Evolutionary conservation across 2,888 invertebrate genomes (phyloP).

Genomic region (Perizoma affinitatum): DNA sequence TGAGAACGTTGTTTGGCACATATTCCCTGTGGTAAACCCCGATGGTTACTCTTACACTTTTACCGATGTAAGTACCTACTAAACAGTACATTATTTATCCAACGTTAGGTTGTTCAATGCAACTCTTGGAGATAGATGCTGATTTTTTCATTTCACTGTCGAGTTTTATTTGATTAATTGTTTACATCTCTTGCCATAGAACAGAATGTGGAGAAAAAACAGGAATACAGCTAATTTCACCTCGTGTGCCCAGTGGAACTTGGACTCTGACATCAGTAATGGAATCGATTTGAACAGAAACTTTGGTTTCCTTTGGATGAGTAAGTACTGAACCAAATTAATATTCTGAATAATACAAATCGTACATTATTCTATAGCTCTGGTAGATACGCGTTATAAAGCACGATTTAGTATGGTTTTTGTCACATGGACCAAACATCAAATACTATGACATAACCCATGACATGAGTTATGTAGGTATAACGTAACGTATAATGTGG

Average conservation of each 20-base stretch:
- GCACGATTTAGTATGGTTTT: too few relatives aligned
- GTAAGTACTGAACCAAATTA: conserved; percentile 48
- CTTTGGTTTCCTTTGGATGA: conserved; percentile 66
- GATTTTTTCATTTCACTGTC: too few relatives aligned
- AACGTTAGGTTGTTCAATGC: too few relatives aligned
- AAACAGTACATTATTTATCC: not conserved
- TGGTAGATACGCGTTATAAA: too few relatives aligned
- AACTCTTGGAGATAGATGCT: too few relatives aligned
- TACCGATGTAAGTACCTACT: conserved; percentile 78
- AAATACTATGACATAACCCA: too few relatives aligned
- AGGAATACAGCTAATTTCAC: conserved; percentile 53
- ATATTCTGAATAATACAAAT: not conserved
- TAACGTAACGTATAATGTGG: too few relatives aligned
- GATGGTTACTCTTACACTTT: conserved; percentile 89
- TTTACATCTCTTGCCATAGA: conserved; percentile 65
- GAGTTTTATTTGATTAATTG: not conserved
- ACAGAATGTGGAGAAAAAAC: conserved; percentile 89
- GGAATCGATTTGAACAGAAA: conserved; percentile 74
- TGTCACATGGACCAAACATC: too few relatives aligned
- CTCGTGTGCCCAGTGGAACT: conserved; percentile 47
- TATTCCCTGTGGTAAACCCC: conserved; percentile 89
- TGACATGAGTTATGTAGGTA: too few relatives aligned
- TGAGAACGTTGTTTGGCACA: conserved; percentile 89
- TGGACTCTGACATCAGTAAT: conserved; percentile 61
- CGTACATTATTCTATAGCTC: too few relatives aligned